Percentiles rank a stretch among this genome's conserved stretches.
Evolutionary conservation across 2,797 vertebrate genomes (phyloP).

Genomic region (Phrynocephalus guinanensis): DNA sequence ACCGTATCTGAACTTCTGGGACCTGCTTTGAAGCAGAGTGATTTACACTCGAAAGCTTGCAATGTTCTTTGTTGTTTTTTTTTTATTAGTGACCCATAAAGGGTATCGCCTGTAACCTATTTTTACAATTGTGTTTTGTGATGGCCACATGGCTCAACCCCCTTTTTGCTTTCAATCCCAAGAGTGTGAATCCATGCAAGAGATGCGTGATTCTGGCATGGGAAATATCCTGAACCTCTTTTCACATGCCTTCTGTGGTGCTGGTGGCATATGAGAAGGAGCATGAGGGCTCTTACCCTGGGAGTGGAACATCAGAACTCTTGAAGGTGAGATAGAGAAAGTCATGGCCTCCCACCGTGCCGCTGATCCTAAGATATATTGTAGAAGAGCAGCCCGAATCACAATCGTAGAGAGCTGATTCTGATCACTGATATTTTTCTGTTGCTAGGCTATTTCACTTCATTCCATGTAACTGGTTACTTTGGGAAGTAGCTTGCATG

Average conservation of each 20-base stretch:
- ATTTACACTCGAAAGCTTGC: too few relatives aligned
- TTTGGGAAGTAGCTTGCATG: neutral
- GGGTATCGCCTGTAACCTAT: too few relatives aligned
- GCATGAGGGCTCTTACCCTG: neutral
- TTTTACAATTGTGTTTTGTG: too few relatives aligned
- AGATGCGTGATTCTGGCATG: too few relatives aligned
- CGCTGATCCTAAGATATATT: neutral
- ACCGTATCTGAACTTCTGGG: too few relatives aligned
- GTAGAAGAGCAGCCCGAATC: too few relatives aligned
- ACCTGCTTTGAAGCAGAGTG: too few relatives aligned
- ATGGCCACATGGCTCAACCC: too few relatives aligned
- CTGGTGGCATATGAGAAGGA: neutral
- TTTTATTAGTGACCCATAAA: too few relatives aligned
- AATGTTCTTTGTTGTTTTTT: too few relatives aligned
- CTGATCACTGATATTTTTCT: neutral
- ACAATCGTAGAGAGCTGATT: neutral
- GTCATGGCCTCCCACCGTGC: neutral
- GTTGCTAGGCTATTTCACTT: neutral
- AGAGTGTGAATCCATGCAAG: neutral
- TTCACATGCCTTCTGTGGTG: neutral
- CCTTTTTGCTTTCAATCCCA: too few relatives aligned
- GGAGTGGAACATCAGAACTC: neutral
- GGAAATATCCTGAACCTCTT: neutral
- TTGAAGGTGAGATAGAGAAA: too few relatives aligned
- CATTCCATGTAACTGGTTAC: neutral